phyloP scores from a whole-genome alignment of 1,140 invertebrate genomes.

The Orius insidiosus region DNA sequence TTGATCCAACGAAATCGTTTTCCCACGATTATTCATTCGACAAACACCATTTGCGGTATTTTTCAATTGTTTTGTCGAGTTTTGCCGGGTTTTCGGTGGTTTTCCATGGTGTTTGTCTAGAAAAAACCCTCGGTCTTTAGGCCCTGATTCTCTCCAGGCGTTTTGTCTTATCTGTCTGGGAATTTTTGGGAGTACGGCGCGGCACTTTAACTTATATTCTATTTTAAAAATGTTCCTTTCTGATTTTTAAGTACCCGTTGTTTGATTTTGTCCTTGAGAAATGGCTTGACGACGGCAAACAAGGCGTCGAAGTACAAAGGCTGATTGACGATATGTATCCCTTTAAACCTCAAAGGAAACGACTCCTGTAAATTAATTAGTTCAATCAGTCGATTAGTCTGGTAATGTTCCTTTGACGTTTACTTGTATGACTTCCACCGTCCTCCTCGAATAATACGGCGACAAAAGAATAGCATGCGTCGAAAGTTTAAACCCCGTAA shows the following conservation, averaged over 20 bases:
- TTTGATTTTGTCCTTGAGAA: slow-evolving; percentile 39
- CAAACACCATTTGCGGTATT: too few species aligned
- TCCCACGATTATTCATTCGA: too few species aligned
- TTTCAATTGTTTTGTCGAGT: too few species aligned
- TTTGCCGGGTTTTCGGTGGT: too few species aligned
- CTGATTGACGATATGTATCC: slow-evolving; percentile 42
- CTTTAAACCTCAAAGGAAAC: slow-evolving; percentile 39
- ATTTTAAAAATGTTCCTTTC: too few species aligned
- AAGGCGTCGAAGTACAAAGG: slow-evolving; percentile 40
- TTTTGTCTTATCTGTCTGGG: too few species aligned
- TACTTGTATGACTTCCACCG: slow-evolving; percentile 26
- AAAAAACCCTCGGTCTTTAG: too few species aligned
- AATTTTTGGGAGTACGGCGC: too few species aligned
- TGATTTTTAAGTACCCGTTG: slow-evolving; percentile 27
- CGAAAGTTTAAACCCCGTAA: slow-evolving; percentile 27
- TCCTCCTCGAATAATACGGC: slow-evolving; percentile 28
- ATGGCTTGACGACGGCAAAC: slow-evolving; percentile 37
- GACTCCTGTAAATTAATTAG: slow-evolving; percentile 30
- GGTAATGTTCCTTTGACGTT: not conserved
- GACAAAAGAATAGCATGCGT: slow-evolving; percentile 29
- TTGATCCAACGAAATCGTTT: too few species aligned
- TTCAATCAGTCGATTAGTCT: not conserved
- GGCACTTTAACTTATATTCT: too few species aligned
- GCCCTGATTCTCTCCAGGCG: too few species aligned
- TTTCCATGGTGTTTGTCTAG: too few species aligned